phyloP scores from a whole-genome alignment of 1,140 invertebrate genomes.

The Cotesia chilonis region DNA sequence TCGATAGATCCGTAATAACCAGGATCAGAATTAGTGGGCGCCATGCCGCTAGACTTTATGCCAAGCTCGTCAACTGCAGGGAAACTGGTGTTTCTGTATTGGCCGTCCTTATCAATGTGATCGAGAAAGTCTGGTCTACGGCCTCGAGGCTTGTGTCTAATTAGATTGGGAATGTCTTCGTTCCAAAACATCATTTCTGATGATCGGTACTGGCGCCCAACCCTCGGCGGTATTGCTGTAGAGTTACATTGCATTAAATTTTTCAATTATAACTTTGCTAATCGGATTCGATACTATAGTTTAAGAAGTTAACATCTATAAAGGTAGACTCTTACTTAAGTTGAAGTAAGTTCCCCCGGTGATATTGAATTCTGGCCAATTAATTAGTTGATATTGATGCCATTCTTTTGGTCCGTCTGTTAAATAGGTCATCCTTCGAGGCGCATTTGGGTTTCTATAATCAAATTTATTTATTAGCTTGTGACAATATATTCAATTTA shows the following conservation, averaged over 20 bases:
- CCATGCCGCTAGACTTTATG: conserved; percentile 25
- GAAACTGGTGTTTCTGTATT: conserved; percentile 45
- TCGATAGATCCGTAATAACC: conserved; percentile 15
- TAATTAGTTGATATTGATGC: conserved; percentile 71
- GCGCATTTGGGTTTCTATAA: conserved; percentile 78
- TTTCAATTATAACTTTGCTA: conserved; percentile 8
- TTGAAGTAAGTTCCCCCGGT: conserved; percentile 78
- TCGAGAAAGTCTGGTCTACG: conserved; percentile 51
- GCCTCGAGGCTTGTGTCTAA: conserved; percentile 55
- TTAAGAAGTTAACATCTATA: too few species aligned
- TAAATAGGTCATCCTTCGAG: conserved; percentile 68
- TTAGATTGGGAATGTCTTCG: conserved; percentile 71
- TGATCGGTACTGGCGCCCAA: conserved; percentile 71
- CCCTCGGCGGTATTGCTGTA: conserved; percentile 74
- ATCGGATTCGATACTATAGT: background rate
- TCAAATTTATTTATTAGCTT: background rate
- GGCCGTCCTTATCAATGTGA: conserved; percentile 50
- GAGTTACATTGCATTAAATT: conserved; percentile 7
- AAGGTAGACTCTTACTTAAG: conserved; percentile 70
- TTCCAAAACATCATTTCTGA: conserved; percentile 79
- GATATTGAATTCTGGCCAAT: conserved; percentile 82
- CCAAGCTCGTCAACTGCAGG: conserved; percentile 38
- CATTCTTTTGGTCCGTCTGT: conserved; percentile 70
- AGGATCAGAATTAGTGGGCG: conserved; percentile 31
- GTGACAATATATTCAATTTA: too few species aligned